A percentile compares a stretch with the other conserved stretches of the same genome.
Evolutionary conservation across 1,140 invertebrate species (phyloP).

Genomic region (Archegozetes longisetosus): DNA sequence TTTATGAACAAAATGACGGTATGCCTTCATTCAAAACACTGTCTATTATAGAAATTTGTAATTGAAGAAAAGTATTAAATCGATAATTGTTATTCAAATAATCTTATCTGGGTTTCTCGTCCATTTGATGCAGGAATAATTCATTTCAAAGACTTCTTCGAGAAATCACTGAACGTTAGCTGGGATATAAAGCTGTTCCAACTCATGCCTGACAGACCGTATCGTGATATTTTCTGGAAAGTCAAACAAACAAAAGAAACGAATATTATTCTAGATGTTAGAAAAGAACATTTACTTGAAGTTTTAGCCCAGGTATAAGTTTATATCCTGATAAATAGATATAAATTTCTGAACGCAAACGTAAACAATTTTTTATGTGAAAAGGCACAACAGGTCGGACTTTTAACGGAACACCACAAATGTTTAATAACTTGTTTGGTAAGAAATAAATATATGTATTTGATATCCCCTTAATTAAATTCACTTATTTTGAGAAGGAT

Average conservation of each 20-base stretch:
- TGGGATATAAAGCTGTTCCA: slow-evolving; percentile 22
- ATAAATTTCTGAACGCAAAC: not conserved
- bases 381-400: slow-evolving; percentile 63
- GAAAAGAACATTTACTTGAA: slow-evolving; percentile 21
- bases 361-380: slow-evolving; percentile 2
- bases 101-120: not conserved
- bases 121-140: slow-evolving; percentile 18
- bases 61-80: not conserved
- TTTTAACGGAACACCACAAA: slow-evolving; percentile 54
- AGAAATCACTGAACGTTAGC: slow-evolving; percentile 17
- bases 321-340: not conserved
- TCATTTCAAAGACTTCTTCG: slow-evolving; percentile 24
- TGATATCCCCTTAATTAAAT: not conserved
- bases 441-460: slow-evolving; percentile 13
- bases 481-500: slow-evolving; percentile 14
- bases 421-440: slow-evolving; percentile 48
- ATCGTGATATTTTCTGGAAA: slow-evolving; percentile 24
- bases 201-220: slow-evolving; percentile 20
- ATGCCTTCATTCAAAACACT: too few species aligned
- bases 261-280: slow-evolving; percentile 22
- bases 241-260: slow-evolving; percentile 19
- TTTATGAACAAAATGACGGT: slow-evolving; percentile 84
- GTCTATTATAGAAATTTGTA: too few species aligned
- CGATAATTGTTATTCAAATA: not conserved
- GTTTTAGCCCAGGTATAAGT: slow-evolving; percentile 20